A percentile compares a stretch with the other conserved stretches of the same genome.
Evolutionary conservation across 2,888 invertebrate genomes (phyloP).

Genomic region (Ochropacha duplaris): DNA sequence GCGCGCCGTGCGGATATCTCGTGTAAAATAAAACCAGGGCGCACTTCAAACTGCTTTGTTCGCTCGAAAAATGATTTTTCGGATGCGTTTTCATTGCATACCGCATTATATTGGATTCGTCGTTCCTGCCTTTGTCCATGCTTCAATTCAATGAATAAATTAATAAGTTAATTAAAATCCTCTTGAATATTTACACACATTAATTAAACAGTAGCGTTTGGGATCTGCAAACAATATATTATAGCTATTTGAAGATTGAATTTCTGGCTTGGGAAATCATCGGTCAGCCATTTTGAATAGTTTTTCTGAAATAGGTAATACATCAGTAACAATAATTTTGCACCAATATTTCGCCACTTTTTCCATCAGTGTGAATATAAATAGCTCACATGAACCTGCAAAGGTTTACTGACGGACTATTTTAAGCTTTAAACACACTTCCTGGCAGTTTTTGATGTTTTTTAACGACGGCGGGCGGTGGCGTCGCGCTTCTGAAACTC

Average conservation of each 20-base stretch:
- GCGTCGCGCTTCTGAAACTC: conserved; percentile 12
- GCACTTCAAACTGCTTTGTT: conserved; percentile 52
- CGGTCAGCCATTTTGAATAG: background rate
- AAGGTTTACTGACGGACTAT: conserved; percentile 46
- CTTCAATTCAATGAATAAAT: background rate
- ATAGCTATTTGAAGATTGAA: background rate
- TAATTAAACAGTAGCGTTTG: background rate
- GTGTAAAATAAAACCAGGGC: conserved; percentile 53
- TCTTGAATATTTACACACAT: background rate
- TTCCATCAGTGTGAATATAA: no score
- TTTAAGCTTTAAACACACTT: conserved; percentile 59
- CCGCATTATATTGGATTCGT: conserved; percentile 11
- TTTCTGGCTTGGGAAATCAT: background rate
- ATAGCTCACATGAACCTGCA: conserved; percentile 6
- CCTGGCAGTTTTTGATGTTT: conserved; percentile 31
- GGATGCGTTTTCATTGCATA: conserved; percentile 15
- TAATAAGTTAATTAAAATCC: conserved; percentile 1
- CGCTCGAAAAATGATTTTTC: conserved; percentile 51
- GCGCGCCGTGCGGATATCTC: conserved; percentile 58
- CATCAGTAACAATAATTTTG: background rate
- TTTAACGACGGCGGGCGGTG: conserved; percentile 13
- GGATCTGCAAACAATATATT: background rate
- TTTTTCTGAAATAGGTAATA: no score
- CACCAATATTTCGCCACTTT: no score
- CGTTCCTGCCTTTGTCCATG: background rate